Evolutionary conservation across 2,888 invertebrate genomes (phyloP).

Genomic region (Lasioglossum villosulum): DNA sequence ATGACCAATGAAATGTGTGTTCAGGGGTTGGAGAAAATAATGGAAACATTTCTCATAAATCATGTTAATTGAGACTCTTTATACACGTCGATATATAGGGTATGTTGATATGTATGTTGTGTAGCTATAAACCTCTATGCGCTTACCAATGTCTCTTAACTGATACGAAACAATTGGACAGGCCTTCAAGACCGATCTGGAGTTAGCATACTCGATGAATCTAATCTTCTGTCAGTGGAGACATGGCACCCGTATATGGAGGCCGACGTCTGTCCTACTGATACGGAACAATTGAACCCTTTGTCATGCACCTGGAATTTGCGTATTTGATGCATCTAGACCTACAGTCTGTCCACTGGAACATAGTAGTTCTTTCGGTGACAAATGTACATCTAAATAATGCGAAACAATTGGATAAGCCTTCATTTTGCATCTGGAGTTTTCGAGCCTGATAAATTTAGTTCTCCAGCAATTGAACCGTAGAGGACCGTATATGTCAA

Average conservation of each 20-base stretch:
- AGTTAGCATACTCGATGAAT: background rate
- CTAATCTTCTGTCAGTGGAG: background rate
- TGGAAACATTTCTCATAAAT: background rate
- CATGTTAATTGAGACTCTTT: background rate
- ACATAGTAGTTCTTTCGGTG: background rate
- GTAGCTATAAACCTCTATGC: background rate
- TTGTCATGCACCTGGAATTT: background rate
- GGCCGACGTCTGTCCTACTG: background rate
- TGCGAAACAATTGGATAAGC: background rate
- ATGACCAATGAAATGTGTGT: background rate
- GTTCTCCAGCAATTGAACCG: background rate
- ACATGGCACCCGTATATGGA: background rate
- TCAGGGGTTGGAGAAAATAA: background rate
- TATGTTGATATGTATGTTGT: background rate
- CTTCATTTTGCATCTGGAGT: background rate
- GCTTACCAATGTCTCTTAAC: background rate
- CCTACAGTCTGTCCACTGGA: background rate
- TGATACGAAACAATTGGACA: constrained; percentile 1
- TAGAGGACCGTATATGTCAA: background rate
- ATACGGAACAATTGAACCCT: constrained; percentile 46
- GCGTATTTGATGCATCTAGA: background rate
- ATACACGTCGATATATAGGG: background rate
- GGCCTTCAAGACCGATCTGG: background rate
- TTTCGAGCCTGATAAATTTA: background rate
- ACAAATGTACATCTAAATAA: background rate